A percentile compares a stretch with the other conserved stretches of the same genome.
Conservation (phyloP, 2,888 invertebrate genomes). For the Colostygia pectinataria region DNA sequence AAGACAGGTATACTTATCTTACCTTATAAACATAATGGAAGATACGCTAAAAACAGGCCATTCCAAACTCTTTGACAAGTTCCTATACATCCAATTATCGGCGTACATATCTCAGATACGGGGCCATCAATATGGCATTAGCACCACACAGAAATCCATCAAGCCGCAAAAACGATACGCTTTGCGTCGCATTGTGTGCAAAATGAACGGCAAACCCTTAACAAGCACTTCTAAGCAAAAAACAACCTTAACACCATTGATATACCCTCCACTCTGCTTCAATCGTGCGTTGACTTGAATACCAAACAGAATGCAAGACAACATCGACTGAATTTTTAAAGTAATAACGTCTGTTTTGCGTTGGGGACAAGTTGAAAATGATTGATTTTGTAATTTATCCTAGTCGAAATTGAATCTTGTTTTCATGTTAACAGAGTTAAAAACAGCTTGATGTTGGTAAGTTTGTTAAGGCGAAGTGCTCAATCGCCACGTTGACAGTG, state of each 20-base stretch:
- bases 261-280: conserved; percentile 2
- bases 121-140: conserved; percentile 58
- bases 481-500: conserved; percentile 45
- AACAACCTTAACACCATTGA: conserved; percentile 30
- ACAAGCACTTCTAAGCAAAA: conserved; percentile 35
- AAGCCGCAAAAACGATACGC: conserved; percentile 60
- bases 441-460: conserved; percentile 6
- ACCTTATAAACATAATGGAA: too few relatives aligned
- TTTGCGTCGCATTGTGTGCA: conserved; percentile 69
- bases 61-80: conserved; percentile 1
- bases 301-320: background rate
- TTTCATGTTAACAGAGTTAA: background rate
- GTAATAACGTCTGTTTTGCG: conserved; percentile 14
- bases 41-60: background rate
- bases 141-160: conserved; percentile 59
- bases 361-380: conserved; percentile 14
- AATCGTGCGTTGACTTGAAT: background rate
- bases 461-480: conserved; percentile 53
- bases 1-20: too few relatives aligned
- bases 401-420: conserved; percentile 11
- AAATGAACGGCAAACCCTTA: conserved; percentile 50
- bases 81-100: conserved; percentile 35
- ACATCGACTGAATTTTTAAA: conserved; percentile 13
- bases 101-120: conserved; percentile 30
- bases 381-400: conserved; percentile 18